Percentiles rank a stretch among this genome's conserved stretches.
phyloP scores from a whole-genome alignment of 2,888 invertebrate species.

The Epistrophe grossulariae region DNA sequence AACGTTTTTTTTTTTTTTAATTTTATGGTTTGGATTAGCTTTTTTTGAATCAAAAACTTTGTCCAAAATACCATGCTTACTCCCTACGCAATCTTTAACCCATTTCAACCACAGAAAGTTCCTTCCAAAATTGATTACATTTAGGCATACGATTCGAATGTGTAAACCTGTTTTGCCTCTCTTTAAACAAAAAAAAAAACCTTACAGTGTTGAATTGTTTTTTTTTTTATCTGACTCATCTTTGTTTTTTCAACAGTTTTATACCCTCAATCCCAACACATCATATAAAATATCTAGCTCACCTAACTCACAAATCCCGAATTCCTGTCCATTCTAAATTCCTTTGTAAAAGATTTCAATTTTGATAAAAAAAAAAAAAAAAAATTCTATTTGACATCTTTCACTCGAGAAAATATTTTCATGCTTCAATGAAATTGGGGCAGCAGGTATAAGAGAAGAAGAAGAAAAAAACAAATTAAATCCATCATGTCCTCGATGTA shows the following conservation, averaged over 20 bases:
- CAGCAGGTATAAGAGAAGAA: slow-evolving; percentile 28
- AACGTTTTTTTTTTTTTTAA: too few relatives aligned
- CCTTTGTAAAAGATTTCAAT: slow-evolving; percentile 26
- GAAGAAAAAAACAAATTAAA: slow-evolving; percentile 43
- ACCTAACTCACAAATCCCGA: slow-evolving; percentile 18
- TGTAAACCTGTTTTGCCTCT: neutral
- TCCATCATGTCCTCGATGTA: slow-evolving; percentile 54
- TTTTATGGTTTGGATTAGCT: too few relatives aligned
- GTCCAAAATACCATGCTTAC: neutral
- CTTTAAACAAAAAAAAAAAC: neutral
- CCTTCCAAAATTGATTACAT: neutral
- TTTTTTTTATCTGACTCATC: neutral
- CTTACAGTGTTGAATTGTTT: neutral
- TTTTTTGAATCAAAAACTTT: neutral
- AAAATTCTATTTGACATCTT: slow-evolving; percentile 30
- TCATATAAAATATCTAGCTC: neutral
- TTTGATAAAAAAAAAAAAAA: slow-evolving; percentile 4
- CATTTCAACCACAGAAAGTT: neutral
- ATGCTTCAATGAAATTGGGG: slow-evolving; percentile 42
- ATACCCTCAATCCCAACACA: slow-evolving; percentile 6
- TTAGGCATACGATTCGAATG: neutral
- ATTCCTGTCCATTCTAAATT: slow-evolving; percentile 18
- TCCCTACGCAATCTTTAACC: neutral
- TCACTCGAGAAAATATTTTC: slow-evolving; percentile 37
- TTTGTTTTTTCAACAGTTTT: slow-evolving; percentile 15